Evolutionary conservation across 2,888 invertebrate genomes (phyloP).

Genomic region (Apantesis nais): DNA sequence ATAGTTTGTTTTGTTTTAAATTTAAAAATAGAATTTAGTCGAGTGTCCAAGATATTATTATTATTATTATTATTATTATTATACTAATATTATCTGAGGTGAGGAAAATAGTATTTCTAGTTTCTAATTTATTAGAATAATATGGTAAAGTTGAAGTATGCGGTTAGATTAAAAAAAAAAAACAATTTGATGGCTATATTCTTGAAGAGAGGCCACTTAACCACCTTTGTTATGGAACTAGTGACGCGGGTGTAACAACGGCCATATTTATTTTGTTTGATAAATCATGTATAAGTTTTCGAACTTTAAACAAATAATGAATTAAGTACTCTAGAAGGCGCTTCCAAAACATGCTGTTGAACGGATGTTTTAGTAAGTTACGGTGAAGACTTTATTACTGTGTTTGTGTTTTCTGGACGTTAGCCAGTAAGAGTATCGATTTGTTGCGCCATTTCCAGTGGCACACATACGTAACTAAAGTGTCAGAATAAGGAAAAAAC

Average conservation of each 20-base stretch:
- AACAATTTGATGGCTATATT: too few species aligned
- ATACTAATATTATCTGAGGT: neutral
- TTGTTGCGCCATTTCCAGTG: conserved; percentile 21
- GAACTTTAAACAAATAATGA: neutral
- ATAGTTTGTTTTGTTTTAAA: neutral
- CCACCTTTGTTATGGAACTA: neutral
- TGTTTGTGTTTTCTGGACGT: conserved; percentile 23
- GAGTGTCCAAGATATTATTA: too few species aligned
- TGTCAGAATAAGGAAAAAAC: conserved; percentile 10
- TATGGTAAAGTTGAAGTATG: neutral
- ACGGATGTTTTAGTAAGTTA: conserved; percentile 6
- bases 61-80: too few species aligned
- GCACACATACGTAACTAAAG: conserved; percentile 15
- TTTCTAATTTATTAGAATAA: neutral
- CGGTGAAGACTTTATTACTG: conserved; percentile 13
- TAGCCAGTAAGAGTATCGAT: conserved; percentile 26
- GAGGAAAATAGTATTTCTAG: neutral
- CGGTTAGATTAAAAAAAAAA: neutral
- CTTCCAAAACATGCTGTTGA: conserved; percentile 2
- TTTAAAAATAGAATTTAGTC: neutral
- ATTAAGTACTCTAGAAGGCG: conserved; percentile 6
- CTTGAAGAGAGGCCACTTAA: too few species aligned
- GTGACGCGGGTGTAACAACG: too few species aligned
- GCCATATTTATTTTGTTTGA: neutral
- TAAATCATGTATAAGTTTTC: neutral